Base-by-base conservation (phyloP, 2,888 invertebrate genomes). In the Leptopterna dolabrata region DNA sequence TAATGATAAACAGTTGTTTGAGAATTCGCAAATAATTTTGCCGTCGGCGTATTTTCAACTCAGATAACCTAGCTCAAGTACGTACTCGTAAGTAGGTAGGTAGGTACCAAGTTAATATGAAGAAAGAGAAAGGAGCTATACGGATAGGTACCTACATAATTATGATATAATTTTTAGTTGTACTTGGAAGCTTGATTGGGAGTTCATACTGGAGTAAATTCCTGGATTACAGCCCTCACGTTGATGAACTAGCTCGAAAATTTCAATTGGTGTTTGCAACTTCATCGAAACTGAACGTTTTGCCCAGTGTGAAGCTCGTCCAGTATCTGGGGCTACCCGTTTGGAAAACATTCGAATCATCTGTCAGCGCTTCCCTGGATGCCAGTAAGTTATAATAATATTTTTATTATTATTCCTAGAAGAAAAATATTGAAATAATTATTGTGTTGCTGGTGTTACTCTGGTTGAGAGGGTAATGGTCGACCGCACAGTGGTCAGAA, bases 261-360 rank as follows among this genome's bases (percentile, higher is more conserved):
- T 94, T 97, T 0, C 95, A 95, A 90, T 93, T 94, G 90, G 95
- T 97, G 89, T 97, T 97, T 91, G 92, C 94, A 90, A 94, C 95
- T 41, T 96, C 96, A 87, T 94, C 95, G 0, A 93, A 94, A 86
- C 92, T 97, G 89, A 94, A 95, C 89, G 93, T 94, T 71, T 91
- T 96, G 76, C 95, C 97, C 0, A 80, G 86, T n/a, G 93, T 95
- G 0, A 92, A 93, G 88, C 91, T 95, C 89, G 96, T 95, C 16
- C 93, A 94, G 47, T 92, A 92, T 83, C 92, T 95, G 0, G 93
- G 94, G 88, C 91, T 96, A 85, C 94, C 94, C 76, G 93, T 93
- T 7, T 97, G 97, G 97, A 93, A 91, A 86, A 93, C 94, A 89
- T 97, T 97, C 91, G 95, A 95, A 84, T 91, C 92, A n/a, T 93